Base-by-base conservation (phyloP, 2,113 vertebrate species). In the mouse (Mus musculus) region DNA sequence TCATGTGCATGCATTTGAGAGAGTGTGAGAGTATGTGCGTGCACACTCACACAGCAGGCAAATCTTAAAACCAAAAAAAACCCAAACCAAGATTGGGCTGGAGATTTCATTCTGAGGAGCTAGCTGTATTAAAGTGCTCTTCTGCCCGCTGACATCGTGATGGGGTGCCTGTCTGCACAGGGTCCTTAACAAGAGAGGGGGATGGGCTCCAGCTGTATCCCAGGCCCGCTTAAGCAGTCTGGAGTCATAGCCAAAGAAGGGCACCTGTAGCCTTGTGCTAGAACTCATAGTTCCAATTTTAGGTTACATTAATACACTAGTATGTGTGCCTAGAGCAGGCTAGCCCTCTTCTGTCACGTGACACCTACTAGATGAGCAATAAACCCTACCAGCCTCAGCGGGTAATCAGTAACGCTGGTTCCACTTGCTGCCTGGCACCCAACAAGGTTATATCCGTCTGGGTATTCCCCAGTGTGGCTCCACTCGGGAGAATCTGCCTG, bases 1-100 rank as follows among this genome's bases (percentile, higher is more conserved):
- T 5, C 61, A 46, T 30, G 59, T 17, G 76, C 28, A 13, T 46
- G 71, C 36, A n/a, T 72, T 19, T 39, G 36, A 14, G 72, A 39
- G 52, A 33, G 8, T 20, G 16, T 20, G 16, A 19, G 3, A 7
- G 14, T 22, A 5, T 8, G 7, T 9, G 2, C 7, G 0, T 4
- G 0, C 7, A 5, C 24, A 65, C 26, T 30, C 56, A 59, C 78
- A 63, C 13, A 42, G 7, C 77, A 19, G 9, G 14, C 46, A 86
- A 67, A 22, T 16, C 10, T 69, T 82, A 42, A 75, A 73, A n/a
- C 4, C 65, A 5, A 16, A 75, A 75, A 42, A 42, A 75, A 75
- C 19, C 19, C 22, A 39, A 72, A 39, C 2, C n/a, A 39, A 73
- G n/a, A 39, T 42, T 4, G n/a, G n/a, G 5, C 80, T 77, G 72